phyloP scores from a whole-genome alignment of 2,888 invertebrate genomes.

The Ypsolopha scabrella region DNA sequence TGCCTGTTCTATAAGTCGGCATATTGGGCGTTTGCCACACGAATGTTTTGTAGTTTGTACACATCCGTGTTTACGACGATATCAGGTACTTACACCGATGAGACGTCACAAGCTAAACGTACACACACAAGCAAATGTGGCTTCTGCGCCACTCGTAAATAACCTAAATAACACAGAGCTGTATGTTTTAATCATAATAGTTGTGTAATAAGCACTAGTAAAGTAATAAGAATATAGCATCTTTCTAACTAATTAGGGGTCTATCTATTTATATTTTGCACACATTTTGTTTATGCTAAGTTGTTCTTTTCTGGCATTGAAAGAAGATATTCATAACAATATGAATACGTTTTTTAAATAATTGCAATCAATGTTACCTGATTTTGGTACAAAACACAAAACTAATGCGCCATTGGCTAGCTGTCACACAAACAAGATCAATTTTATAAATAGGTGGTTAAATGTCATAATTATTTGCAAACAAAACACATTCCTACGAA shows the following conservation, averaged over 20 bases:
- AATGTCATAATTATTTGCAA: neutral
- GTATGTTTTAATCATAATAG: constrained; percentile 25
- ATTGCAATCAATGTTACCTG: too few species aligned
- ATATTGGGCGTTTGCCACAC: constrained; percentile 7
- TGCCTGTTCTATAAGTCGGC: neutral
- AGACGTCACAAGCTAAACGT: constrained; percentile 33
- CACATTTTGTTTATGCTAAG: too few species aligned
- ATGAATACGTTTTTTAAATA: too few species aligned
- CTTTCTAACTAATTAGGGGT: neutral
- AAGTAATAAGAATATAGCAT: neutral
- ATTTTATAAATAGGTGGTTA: constrained; percentile 18
- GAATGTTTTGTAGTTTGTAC: constrained; percentile 6
- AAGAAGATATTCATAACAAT: too few species aligned
- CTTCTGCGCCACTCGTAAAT: constrained; percentile 52
- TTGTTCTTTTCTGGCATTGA: too few species aligned
- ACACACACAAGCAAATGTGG: constrained; percentile 39
- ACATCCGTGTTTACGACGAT: constrained; percentile 50
- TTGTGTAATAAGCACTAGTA: constrained; percentile 12
- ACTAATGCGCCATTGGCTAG: constrained; percentile 7
- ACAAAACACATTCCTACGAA: neutral
- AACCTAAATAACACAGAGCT: constrained; percentile 19
- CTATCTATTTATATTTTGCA: too few species aligned
- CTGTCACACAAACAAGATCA: constrained; percentile 32
- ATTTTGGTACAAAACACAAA: neutral
- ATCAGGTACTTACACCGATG: constrained; percentile 37